These are phyloP conservation scores for Agrotis clavis DNA, from an alignment of 2,888 invertebrate species.

Conservation along the genomic window DNA sequence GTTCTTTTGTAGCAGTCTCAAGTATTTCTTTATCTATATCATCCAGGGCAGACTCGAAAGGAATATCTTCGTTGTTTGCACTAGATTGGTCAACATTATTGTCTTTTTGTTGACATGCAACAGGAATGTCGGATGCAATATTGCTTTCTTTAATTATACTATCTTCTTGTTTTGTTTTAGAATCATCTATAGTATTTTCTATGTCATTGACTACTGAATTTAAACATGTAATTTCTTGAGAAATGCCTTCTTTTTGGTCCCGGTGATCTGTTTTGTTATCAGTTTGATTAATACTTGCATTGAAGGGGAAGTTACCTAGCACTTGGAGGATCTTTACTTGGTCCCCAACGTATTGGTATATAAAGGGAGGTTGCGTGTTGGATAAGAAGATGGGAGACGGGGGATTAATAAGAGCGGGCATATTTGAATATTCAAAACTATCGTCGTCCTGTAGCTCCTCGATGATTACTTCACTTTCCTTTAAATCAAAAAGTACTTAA, in stretches of 20 bases:
- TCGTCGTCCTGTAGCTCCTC: constrained; percentile 89
- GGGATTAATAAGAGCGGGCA: constrained; percentile 85
- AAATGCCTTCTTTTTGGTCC: constrained; percentile 74
- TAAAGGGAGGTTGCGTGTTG: constrained; percentile 86
- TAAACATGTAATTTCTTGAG: constrained; percentile 64
- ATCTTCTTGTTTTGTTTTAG: constrained; percentile 41
- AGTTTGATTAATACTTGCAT: constrained; percentile 71
- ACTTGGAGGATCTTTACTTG: constrained; percentile 87
- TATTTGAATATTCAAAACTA: constrained; percentile 85
- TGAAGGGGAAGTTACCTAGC: constrained; percentile 84
- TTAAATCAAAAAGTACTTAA: constrained; percentile 89
- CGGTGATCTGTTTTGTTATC: constrained; percentile 74
- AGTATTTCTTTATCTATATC: constrained; percentile 38
- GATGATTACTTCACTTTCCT: constrained; percentile 89
- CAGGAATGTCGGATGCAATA: constrained; percentile 58
- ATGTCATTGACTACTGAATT: constrained; percentile 57
- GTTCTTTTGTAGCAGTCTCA: constrained; percentile 41
- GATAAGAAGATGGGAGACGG: constrained; percentile 83
- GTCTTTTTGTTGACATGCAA: constrained; percentile 54
- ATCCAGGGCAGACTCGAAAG: constrained; percentile 44
- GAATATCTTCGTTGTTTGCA: constrained; percentile 47
- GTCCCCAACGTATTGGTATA: constrained; percentile 87
- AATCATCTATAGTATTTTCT: constrained; percentile 42
- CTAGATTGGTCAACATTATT: constrained; percentile 53
- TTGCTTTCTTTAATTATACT: constrained; percentile 42